phyloP scores from a whole-genome alignment of 2,113 vertebrate species.

The Austrofundulus limnaeus region DNA sequence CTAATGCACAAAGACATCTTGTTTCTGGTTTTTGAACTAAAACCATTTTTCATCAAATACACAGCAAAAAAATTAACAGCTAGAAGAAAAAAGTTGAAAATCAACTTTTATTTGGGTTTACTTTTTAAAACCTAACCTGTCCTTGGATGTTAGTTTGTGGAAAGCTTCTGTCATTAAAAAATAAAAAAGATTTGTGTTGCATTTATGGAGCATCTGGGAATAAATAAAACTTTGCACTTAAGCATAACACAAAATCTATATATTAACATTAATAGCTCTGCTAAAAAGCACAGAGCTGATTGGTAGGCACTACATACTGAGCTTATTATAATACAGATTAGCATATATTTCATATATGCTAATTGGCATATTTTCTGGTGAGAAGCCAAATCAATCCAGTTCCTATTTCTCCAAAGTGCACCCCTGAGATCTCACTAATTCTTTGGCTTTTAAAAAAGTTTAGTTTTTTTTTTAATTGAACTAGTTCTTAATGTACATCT shows the following conservation, averaged over 20 bases:
- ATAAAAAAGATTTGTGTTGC: no score
- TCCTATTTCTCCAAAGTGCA: constrained; percentile 29
- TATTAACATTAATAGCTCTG: not conserved
- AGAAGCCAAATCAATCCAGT: constrained; percentile 30
- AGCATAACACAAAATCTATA: no score
- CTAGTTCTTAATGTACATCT: constrained; percentile 15
- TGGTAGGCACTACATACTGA: not conserved
- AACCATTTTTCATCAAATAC: not conserved
- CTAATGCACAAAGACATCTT: not conserved
- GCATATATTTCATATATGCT: constrained; percentile 15
- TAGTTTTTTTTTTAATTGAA: constrained; percentile 12
- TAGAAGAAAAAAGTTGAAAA: no score
- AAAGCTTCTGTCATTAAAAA: no score
- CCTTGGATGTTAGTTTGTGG: not conserved
- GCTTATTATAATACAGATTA: constrained; percentile 11
- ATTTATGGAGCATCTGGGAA: not conserved
- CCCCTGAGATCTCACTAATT: not conserved
- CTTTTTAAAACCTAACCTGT: not conserved
- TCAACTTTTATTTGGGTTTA: no score
- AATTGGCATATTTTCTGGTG: constrained; percentile 29
- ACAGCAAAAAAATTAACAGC: no score
- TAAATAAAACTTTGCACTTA: not conserved
- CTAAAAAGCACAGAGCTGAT: not conserved
- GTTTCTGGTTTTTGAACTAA: not conserved
- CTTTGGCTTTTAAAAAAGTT: constrained; percentile 15